Conservation (phyloP, 2,113 vertebrate species). For the Willisornis vidua region DNA sequence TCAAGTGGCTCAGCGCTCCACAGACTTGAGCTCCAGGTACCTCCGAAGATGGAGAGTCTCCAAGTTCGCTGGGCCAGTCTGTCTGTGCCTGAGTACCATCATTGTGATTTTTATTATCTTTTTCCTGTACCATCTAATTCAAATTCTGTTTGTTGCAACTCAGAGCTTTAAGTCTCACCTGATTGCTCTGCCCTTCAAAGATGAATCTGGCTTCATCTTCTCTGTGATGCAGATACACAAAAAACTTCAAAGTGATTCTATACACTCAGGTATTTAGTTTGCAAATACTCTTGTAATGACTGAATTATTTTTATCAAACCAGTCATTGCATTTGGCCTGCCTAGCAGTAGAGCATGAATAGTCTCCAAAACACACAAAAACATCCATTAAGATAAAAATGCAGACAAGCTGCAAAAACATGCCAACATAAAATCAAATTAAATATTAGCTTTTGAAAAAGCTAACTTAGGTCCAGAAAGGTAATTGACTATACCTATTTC, state of each 20-base stretch:
- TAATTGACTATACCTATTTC: not conserved
- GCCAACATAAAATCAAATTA: not conserved
- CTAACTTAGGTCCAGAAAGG: not conserved
- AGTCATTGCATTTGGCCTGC: not conserved
- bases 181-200: not conserved
- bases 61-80: not conserved
- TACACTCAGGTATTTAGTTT: slow-evolving; percentile 8
- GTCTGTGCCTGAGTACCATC: not conserved
- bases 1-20: not conserved
- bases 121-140: not conserved
- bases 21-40: accelerated
- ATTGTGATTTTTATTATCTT: not conserved
- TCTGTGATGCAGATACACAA: not conserved
- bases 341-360: not conserved
- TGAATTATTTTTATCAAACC: slow-evolving; percentile 26
- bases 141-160: slow-evolving; percentile 38
- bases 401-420: not conserved
- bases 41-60: not conserved
- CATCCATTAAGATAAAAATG: not conserved
- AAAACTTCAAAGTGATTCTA: slow-evolving; percentile 39
- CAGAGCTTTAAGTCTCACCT: not conserved
- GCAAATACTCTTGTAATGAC: slow-evolving; percentile 30
- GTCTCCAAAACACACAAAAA: not conserved
- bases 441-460: not conserved
- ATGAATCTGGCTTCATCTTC: not conserved